Base-by-base conservation (phyloP, 1,140 invertebrate species). In the Drosophila nigromelanica region DNA sequence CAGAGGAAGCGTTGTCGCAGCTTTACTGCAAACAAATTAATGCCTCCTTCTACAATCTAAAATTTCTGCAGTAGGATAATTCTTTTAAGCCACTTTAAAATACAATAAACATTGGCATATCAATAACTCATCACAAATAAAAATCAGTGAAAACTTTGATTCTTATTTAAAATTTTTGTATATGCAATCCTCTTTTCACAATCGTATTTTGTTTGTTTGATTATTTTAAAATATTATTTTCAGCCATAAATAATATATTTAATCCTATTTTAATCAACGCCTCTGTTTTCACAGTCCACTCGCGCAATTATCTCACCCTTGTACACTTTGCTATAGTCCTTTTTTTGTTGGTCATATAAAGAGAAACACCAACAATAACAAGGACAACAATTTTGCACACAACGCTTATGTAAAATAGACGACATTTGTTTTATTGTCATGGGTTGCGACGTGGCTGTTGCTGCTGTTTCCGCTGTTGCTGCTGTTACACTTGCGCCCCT, bases 321-420 rank as follows among this genome's bases (percentile, higher is more conserved):
- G 30, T 14, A n/a, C 64, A 39, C 39, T 52, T 58, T 60, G 58
- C 70, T 66, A 62, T 75, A 77, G 21, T 24, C 21, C 21, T 24
- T 48, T 71, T 82, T 86, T 78, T 87, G 68, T 70, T 40, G 71
- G 78, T 70, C 51, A 70, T 40, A 62, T 62, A 62, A 80, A 72
- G 45, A 58, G 39, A 51, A 56, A 39, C 64, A 59, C 39, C 78
- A 80, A 69, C 35, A 75, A 59, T 14, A 82, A 83, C 66, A 75
- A 76, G 61, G 60, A 51, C 54, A 78, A 69, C 76, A 85, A 83
- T 85, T 80, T 83, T 73, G 73, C 80, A 73, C 80, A 85, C 76
- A 80, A 72, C 82, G 82, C 86, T 86, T 87, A 86, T 86, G 82
- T 86, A 87, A 86, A 86, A 86, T 86, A 86, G 81, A 70, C 78